Percentiles rank a stretch among this genome's conserved stretches.
phyloP scores from a whole-genome alignment of 2,113 vertebrate species.

The Austrofundulus limnaeus region DNA sequence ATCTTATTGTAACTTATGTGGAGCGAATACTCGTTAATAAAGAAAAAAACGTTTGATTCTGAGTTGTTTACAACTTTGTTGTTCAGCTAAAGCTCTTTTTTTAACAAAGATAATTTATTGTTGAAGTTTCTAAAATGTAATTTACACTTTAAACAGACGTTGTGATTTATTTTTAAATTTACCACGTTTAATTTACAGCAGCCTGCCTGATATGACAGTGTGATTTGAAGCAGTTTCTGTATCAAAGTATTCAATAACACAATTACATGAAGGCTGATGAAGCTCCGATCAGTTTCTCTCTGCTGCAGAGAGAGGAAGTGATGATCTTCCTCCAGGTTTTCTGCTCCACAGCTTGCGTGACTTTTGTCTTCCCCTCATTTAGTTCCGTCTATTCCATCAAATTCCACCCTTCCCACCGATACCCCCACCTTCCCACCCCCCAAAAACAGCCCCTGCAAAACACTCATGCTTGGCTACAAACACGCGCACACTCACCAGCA shows the following conservation, averaged over 20 bases:
- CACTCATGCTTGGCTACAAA: constrained; percentile 18
- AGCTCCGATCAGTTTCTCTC: not conserved
- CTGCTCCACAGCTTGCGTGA: constrained; percentile 32
- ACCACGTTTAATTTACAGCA: not conserved
- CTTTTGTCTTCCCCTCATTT: constrained; percentile 20
- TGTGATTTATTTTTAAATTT: not conserved
- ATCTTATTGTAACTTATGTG: not conserved
- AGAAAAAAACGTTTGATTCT: constrained; percentile 2
- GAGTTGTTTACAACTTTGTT: not conserved
- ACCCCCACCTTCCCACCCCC: constrained; percentile 34
- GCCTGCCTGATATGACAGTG: not conserved
- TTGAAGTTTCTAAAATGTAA: not conserved
- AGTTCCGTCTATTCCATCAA: constrained; percentile 43
- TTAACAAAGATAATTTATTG: too few relatives aligned
- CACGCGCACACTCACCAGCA: constrained; percentile 30
- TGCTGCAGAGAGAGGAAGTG: too few relatives aligned
- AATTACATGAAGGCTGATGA: not conserved
- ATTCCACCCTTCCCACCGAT: constrained; percentile 46
- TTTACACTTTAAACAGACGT: not conserved
- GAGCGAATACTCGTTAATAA: not conserved
- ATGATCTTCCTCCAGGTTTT: constrained; percentile 12
- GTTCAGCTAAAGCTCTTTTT: not conserved
- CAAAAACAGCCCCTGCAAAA: constrained; percentile 8
- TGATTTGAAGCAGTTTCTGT: not conserved
- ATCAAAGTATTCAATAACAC: not conserved